Base-by-base conservation (phyloP, 2,113 vertebrate genomes). In the Poicephalus meyeri region DNA sequence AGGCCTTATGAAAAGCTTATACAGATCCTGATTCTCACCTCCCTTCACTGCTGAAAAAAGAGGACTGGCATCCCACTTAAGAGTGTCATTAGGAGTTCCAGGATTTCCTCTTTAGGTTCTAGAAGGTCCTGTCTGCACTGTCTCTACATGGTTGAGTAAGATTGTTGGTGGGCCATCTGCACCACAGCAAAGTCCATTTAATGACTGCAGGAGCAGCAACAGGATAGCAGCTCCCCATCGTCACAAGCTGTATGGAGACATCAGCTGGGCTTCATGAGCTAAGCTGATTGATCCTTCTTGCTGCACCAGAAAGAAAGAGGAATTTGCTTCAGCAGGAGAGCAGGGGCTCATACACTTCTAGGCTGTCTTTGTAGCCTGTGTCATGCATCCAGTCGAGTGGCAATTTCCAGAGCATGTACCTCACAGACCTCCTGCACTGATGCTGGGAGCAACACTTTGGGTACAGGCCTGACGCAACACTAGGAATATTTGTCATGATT, bases 201-300 rank as follows among this genome's bases (percentile, higher is more conserved):
- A 23, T 2, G 13, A 7, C 49, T 60, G 35, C 29, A 28, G 49
- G 56, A 86, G 25, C 37, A 83, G 76, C 1, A 4, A 33, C 15
- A 33, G 78, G 39, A 65, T 39, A 72, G 74, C n/a, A 70, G 53
- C 1, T 83, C 37, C 17, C 21, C n/a, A 14, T 24, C 2, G 0
- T 35, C 55, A 70, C 37, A n/a, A 41, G 37, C 49, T 28, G 21
- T 52, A 60, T 0, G 3, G 31, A 46, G 41, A n/a, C 16, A 46
- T 16, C 80, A 79, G 56, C 7, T 0, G 3, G 64, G 60, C 16
- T 78, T 31, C 26, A 4, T 1, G 64, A 82, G 50, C 31, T 35
- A 5, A 25, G 20, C 20, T 0, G 0, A 11, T 23, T 0, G 0
- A 4, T 37, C 8, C 37, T 44, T 24, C 17, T 50, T 2, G 1